A percentile compares a stretch with the other conserved stretches of the same genome.
Evolutionary conservation across 2,888 invertebrate genomes (phyloP).

Genomic region (Neoitamus cyanurus): DNA sequence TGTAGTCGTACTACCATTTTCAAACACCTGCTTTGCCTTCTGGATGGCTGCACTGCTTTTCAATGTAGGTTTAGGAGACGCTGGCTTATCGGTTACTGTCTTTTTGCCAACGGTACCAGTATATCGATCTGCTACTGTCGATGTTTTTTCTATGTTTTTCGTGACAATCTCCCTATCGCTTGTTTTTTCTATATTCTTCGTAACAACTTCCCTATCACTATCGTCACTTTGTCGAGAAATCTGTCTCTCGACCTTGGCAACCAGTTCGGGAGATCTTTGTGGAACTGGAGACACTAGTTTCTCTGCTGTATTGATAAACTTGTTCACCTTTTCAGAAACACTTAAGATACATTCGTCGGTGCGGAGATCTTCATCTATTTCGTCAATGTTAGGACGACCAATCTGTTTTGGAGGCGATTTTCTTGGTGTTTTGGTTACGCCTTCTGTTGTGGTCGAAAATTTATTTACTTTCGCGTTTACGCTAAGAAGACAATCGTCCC

Average conservation of each 20-base stretch:
- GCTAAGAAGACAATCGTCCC: constrained; percentile 71
- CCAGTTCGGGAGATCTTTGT: constrained; percentile 67
- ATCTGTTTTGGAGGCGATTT: constrained; percentile 57
- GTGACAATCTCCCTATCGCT: constrained; percentile 48
- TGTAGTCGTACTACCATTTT: constrained; percentile 62
- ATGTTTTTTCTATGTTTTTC: constrained; percentile 46
- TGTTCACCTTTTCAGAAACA: constrained; percentile 75
- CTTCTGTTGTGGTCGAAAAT: constrained; percentile 73
- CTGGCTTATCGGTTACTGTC: constrained; percentile 26
- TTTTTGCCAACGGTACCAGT: constrained; percentile 46
- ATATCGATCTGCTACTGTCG: constrained; percentile 20
- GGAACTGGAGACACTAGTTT: constrained; percentile 66
- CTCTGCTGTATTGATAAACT: constrained; percentile 73
- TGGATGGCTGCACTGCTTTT: constrained; percentile 75
- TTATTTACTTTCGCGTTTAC: constrained; percentile 76
- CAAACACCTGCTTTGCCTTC: constrained; percentile 78
- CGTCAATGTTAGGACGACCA: constrained; percentile 69
- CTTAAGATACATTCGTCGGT: constrained; percentile 73
- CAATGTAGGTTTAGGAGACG: constrained; percentile 58
- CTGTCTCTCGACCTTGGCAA: constrained; percentile 65
- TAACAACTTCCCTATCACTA: constrained; percentile 46
- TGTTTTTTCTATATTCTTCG: constrained; percentile 49
- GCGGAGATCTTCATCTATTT: constrained; percentile 71
- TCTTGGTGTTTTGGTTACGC: constrained; percentile 66
- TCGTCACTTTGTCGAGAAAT: constrained; percentile 58